Evolutionary conservation across 1,140 invertebrate species (phyloP), one percentile per base, ranked within the genome.

Genomic region (Cyrtorhinus lividipennis): DNA sequence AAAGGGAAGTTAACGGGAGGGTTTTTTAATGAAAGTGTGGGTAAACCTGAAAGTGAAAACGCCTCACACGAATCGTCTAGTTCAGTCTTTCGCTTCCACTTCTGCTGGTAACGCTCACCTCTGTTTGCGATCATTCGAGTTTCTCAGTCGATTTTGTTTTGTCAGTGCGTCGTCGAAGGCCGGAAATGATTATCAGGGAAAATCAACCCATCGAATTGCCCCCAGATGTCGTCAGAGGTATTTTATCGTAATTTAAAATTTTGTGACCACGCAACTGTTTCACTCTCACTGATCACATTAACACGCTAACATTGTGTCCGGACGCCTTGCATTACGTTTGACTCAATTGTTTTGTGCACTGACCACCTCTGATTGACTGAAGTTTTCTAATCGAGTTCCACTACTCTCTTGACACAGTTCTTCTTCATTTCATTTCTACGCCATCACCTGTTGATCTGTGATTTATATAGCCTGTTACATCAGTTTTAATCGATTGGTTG

Each of bases 171-270:
- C 80, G 83, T 53, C 80, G 83, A 72, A 89, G 88, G 73, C 85
- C 87, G 65, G 88, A 92, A 76, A 79, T 92, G 76, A 94, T 94
- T 68, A 92, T 95, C 70, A 83, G 90, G 68, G 91, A 95, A 78
- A 93, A 87, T 77, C 82, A 89, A 73, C 92, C 92, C 10, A 74
- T 83, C 66, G 88, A 92, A 72, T 77, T 94, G 69, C 90, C 91
- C 62, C 87, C 90, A 67, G 90, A 92, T 76, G 91, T 94, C 71
- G 84, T 90, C 65, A 83, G 90, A 87, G 87, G 88, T 92, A 82
- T 73, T 22, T 10, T 20, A 13, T 53, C 20, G 48, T 10, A 22
- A 5, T 5, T 10, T 10, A 53, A 53, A 10, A 53, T 8, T 38
- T 38, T 38, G 5, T 5, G 5, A 8, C 15, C 15, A 15, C 30